These are phyloP conservation scores for Scotopteryx bipunctaria DNA, from an alignment of 2,888 invertebrate genomes.

Conservation along the genomic window DNA sequence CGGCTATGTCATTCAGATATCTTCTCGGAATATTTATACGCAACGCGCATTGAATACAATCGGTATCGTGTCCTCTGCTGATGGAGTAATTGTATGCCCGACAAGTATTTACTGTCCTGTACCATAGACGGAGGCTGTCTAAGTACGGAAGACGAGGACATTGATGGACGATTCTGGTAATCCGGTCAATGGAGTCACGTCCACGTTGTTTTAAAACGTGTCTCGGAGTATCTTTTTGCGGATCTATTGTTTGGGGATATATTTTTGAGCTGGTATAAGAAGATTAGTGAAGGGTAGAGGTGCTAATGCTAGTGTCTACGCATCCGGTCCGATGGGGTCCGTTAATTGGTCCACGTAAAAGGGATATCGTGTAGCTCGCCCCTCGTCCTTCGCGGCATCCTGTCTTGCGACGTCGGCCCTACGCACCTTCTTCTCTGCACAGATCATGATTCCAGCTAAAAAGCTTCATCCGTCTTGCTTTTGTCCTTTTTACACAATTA, in stretches of 20 bases:
- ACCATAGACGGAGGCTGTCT: conserved; percentile 52
- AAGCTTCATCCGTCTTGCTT: no score
- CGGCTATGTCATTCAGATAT: conserved; percentile 27
- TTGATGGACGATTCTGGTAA: conserved; percentile 51
- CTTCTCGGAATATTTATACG: conserved; percentile 39
- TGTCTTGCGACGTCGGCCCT: conserved; percentile 56
- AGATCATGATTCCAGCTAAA: background rate
- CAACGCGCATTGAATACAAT: conserved; percentile 62
- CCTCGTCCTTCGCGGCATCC: conserved; percentile 64
- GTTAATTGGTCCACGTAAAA: conserved; percentile 82
- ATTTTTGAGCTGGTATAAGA: conserved; percentile 63
- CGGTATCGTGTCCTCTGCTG: conserved; percentile 48
- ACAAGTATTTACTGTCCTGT: conserved; percentile 58
- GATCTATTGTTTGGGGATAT: conserved; percentile 56
- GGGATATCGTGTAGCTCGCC: conserved; percentile 79
- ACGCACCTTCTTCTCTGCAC: conserved; percentile 28
- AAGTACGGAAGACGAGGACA: conserved; percentile 64
- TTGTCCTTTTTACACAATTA: no score
- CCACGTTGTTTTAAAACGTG: conserved; percentile 46
- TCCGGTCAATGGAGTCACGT: conserved; percentile 62
- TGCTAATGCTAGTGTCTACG: conserved; percentile 78
- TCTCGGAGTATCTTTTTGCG: conserved; percentile 52
- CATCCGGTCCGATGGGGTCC: conserved; percentile 78
- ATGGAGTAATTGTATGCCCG: conserved; percentile 54
- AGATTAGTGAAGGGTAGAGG: conserved; percentile 78